Conservation (phyloP, 35 echinoderm and acorn worm species). For the Strongylocentrotus purpuratus region DNA sequence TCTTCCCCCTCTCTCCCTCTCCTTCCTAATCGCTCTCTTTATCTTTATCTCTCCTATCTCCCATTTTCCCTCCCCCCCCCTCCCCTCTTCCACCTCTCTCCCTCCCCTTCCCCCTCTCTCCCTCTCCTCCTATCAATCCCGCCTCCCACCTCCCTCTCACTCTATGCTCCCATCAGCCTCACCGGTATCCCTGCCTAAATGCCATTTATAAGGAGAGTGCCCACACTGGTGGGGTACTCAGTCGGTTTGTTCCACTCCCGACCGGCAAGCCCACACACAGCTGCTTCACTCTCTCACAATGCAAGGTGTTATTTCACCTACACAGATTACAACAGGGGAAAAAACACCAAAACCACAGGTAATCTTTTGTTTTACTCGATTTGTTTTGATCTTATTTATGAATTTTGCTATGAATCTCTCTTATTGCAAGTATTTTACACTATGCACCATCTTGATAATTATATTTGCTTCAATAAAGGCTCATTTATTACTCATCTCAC, state of each 20-base stretch:
- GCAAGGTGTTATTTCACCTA: background rate
- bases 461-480: too few relatives aligned
- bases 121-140: background rate
- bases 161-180: background rate
- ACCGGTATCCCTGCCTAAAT: background rate
- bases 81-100: background rate
- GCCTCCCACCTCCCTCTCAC: background rate
- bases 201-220: background rate
- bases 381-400: background rate
- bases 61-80: background rate
- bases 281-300: background rate
- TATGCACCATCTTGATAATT: too few relatives aligned
- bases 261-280: background rate
- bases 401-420: too few relatives aligned
- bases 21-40: background rate
- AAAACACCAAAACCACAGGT: background rate
- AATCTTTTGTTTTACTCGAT: background rate
- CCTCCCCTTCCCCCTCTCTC: background rate
- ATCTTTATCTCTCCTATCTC: background rate
- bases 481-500: too few relatives aligned
- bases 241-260: background rate
- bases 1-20: background rate
- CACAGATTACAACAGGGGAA: background rate
- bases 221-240: background rate
- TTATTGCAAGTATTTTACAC: too few relatives aligned